Evolutionary conservation across 2,888 invertebrate genomes (phyloP).

Genomic region (Pasiphila rectangulata): DNA sequence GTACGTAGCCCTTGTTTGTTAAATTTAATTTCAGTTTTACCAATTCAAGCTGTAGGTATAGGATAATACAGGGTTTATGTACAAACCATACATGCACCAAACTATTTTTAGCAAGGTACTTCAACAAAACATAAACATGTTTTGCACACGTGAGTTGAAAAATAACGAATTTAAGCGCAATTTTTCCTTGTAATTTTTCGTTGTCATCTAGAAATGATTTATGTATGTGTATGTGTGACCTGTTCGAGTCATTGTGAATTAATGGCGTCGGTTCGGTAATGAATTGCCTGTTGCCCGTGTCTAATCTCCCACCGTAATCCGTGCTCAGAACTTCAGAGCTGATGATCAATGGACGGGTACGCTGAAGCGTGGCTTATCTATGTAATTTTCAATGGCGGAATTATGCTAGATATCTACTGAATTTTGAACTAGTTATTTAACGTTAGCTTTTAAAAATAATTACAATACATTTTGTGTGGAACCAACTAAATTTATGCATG

Average conservation of each 20-base stretch:
- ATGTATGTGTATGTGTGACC: constrained; percentile 29
- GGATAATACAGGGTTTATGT: no score
- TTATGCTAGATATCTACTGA: no score
- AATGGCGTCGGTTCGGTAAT: constrained; percentile 50
- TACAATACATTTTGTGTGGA: no score
- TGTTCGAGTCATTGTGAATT: constrained; percentile 48
- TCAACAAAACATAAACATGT: constrained; percentile 4
- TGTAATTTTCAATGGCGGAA: not conserved
- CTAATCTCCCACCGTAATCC: constrained; percentile 42
- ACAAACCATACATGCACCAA: not conserved
- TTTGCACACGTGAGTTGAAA: no score
- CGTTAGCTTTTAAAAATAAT: not conserved
- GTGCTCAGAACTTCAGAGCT: constrained; percentile 22
- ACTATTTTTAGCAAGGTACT: not conserved
- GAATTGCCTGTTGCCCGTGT: constrained; percentile 45
- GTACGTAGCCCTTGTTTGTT: no score
- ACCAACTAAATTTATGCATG: no score
- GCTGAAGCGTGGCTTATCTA: not conserved
- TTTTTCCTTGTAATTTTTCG: constrained; percentile 22
- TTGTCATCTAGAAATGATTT: constrained; percentile 28
- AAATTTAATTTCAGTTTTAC: no score
- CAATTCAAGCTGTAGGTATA: no score
- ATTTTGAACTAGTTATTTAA: no score
- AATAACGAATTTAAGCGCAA: constrained; percentile 3
- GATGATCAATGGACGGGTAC: constrained; percentile 8